Evolutionary conservation across 2,797 vertebrate species (phyloP), one percentile per base, ranked within the genome.

Genomic region (Pipistrellus kuhlii): DNA sequence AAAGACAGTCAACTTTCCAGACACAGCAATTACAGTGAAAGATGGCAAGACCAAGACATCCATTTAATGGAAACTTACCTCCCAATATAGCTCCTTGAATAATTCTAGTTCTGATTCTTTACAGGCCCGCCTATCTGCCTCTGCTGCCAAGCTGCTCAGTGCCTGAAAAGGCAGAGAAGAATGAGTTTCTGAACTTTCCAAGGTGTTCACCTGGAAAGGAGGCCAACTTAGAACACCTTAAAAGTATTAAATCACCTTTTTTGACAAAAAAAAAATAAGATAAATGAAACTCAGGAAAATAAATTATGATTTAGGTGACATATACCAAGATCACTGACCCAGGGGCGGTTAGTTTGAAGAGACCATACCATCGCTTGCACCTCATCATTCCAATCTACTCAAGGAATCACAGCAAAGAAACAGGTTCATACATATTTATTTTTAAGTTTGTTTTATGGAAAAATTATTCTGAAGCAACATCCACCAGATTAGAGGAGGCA

Each of bases 11-110:
- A 97, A 81, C 98, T 98, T 98, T 95, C 97, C 86, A 93, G 98
- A 98, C 97, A 97, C 92, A 96, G 97, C 97, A 98, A 98, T 98
- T 98, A 98, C 93, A 78, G 92, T 98, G 97, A 98, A 98, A 92
- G 97, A 98, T 97, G 97, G 98, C 83, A 95, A 97, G 95, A 93
- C 91, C 95, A 96, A 97, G 97, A 98, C 97, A 98, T 98, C 96
- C 87, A 82, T 98, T 98, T 98, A 98, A 97, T 96, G 93, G 96
- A 96, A 98, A 97, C 93, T 92, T 97, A 87, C 92, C 30, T 90
- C 97, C 95, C 93, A 93, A 78, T 88, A 95, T 20, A 91, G 75
- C 94, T 97, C 90, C 96, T 91, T 95, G 91, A 92, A 86, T 97
- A 96, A 97, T 95, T 98, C 96, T 97, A 62, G 93, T 95, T 96